Conservation (phyloP, 2,113 vertebrate species). For the Rafetus swinhoei region DNA sequence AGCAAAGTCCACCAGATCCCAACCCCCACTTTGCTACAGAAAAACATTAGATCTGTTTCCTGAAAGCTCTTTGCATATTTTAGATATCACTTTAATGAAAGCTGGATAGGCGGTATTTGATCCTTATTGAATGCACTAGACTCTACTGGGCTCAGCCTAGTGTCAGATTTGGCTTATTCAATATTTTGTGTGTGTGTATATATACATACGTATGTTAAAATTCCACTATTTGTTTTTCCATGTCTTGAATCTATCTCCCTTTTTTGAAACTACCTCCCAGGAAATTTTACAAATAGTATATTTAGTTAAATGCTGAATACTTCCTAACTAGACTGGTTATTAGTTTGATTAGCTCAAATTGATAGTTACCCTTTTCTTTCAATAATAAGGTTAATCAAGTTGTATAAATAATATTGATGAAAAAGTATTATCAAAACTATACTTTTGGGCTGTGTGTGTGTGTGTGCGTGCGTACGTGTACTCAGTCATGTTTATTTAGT, state of each 20-base stretch:
- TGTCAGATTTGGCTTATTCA: neutral
- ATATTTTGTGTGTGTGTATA: neutral
- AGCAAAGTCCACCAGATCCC: neutral
- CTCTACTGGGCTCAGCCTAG: neutral
- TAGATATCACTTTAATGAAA: neutral
- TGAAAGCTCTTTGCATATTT: rapidly evolving
- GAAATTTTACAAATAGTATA: neutral
- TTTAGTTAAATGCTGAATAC: neutral
- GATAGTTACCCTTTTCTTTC: neutral
- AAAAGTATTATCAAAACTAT: neutral
- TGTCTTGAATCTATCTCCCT: neutral
- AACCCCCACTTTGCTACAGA: neutral
- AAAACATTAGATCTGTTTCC: neutral
- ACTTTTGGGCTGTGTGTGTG: neutral
- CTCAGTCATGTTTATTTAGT: neutral
- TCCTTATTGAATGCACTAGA: neutral
- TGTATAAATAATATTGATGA: neutral
- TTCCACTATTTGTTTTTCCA: neutral
- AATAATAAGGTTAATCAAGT: neutral
- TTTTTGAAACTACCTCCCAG: neutral
- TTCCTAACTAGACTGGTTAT: neutral
- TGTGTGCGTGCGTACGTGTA: neutral
- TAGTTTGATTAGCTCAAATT: neutral
- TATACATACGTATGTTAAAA: rapidly evolving
- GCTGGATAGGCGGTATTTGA: neutral